These are phyloP conservation scores for Cepaea nemoralis DNA, from an alignment of 1,140 invertebrate species.

Conservation along the genomic window DNA sequence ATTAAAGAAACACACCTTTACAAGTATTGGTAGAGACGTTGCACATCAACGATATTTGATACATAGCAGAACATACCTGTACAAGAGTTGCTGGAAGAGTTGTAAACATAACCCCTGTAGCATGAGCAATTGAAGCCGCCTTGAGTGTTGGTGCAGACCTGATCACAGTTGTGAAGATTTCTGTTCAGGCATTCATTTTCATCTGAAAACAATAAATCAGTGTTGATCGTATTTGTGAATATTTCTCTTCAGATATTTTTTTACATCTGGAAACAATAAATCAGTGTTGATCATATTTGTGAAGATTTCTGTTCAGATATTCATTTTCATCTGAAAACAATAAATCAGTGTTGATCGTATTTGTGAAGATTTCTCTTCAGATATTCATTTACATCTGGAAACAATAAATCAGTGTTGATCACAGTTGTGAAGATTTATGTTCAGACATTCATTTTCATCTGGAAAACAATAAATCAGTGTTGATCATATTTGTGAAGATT, in stretches of 20 bases:
- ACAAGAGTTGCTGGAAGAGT: neutral
- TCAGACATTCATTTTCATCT: conserved; percentile 4
- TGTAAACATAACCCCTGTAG: neutral
- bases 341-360: no score
- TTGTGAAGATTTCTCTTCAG: no score
- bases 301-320: no score
- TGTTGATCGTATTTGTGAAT: neutral
- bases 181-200: neutral
- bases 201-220: neutral
- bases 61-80: neutral
- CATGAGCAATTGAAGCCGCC: neutral
- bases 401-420: neutral
- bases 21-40: no score
- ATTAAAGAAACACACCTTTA: no score
- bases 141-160: conserved; percentile 17
- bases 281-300: no score
- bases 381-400: no score
- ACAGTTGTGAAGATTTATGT: neutral
- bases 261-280: neutral
- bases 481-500: no score
- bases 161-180: neutral
- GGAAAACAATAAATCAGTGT: no score
- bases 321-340: no score
- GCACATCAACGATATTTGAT: no score
- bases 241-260: neutral